Base-by-base conservation (phyloP, 2,888 invertebrate species). In the Epinotia demarniana region DNA sequence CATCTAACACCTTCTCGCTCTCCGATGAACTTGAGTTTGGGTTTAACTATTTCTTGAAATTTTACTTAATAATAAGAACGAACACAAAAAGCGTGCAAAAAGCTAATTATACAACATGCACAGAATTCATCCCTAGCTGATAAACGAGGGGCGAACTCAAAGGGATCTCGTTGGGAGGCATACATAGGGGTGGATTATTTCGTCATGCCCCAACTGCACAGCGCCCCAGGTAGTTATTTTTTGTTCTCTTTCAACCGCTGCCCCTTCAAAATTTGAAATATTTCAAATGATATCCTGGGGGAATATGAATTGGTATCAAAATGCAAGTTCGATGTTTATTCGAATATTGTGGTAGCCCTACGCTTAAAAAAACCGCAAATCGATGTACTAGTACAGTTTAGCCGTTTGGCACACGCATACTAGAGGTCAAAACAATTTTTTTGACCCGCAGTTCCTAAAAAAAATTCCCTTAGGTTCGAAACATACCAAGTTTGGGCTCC, bases 211-310 rank as follows among this genome's bases (percentile, higher is more conserved):
- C 57, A 57, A 13, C 49, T 4, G 19, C 57, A 12, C 19, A 19
- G 18, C 16, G 18, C 39, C 63, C 58, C 69, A 74, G 74, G 74
- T 74, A 74, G 58, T n/a, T 12, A 23, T 61, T 68, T 73, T 73
- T 73, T 73, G 73, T 55, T 19, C 55, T 23, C 68, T 61, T 62
- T 27, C 18, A 67, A 49, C 43, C 2, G 57, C 13, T 3, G 58
- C 23, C 63, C 57, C 69, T 49, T 49, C 19, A 12, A 13, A 43
- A 43, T 68, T 67, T 53, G 9, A 67, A 55, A 19, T 9, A 9
- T 67, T 73, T 55, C 18, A 58, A 43, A 43, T 58, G 16, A 58
- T 58, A 43, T 58, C 43, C 11, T 68, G 8, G 9, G 4, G 16
- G 43, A 53, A 27, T 18, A 39, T 57, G 58, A 68, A n/a, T 58